Conservation (phyloP, 2,888 invertebrate species). For the Gymnocheta viridis region DNA sequence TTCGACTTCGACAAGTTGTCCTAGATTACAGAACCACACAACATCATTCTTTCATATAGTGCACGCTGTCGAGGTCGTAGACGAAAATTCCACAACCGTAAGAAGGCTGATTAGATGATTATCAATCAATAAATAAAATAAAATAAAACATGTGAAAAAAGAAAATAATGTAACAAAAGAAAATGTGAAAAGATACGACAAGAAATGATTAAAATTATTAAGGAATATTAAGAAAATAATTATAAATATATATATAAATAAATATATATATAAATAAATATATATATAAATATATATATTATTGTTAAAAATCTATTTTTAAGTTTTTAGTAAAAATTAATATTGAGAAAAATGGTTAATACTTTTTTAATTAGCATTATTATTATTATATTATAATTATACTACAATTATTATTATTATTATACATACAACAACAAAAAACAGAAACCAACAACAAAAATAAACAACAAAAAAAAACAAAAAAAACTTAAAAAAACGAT, state of each 20-base stretch:
- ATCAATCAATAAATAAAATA: slow-evolving; percentile 22
- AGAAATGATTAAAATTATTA: slow-evolving; percentile 45
- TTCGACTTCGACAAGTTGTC: no score
- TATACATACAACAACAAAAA: slow-evolving; percentile 64
- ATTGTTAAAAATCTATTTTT: slow-evolving; percentile 70
- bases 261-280: slow-evolving; percentile 44
- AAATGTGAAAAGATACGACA: slow-evolving; percentile 19
- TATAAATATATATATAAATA: slow-evolving; percentile 57
- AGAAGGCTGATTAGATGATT: no score
- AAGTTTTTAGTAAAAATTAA: slow-evolving; percentile 70
- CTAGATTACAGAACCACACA: no score
- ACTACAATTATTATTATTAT: slow-evolving; percentile 65
- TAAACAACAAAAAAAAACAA: slow-evolving; percentile 55
- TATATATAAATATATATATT: slow-evolving; percentile 64
- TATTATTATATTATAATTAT: slow-evolving; percentile 65
- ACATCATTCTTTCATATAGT: no score
- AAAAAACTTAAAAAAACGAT: slow-evolving; percentile 32
- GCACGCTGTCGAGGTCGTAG: no score
- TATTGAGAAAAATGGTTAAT: slow-evolving; percentile 69
- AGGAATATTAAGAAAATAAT: slow-evolving; percentile 43
- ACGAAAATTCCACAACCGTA: no score
- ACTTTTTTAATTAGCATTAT: slow-evolving; percentile 71
- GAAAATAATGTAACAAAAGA: slow-evolving; percentile 6
- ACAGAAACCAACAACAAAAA: slow-evolving; percentile 58
- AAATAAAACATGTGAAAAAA: slow-evolving; percentile 5